A percentile compares a stretch with the other conserved stretches of the same genome.
Evolutionary conservation across 2,888 invertebrate species (phyloP).

Genomic region (Proisotoma minuta): DNA sequence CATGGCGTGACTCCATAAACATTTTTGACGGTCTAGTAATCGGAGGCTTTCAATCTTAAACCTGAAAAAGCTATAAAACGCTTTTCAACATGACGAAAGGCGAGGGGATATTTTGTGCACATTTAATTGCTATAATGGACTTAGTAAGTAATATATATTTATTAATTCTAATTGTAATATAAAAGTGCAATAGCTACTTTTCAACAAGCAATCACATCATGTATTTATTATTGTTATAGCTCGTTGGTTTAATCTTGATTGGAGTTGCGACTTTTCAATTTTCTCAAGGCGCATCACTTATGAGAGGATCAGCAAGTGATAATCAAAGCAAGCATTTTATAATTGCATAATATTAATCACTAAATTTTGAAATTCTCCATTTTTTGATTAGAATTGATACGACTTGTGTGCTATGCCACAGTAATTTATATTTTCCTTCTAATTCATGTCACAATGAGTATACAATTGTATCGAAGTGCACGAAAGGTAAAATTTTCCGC

Average conservation of each 20-base stretch:
- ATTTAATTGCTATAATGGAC: slow-evolving; percentile 1
- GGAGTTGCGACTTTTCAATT: slow-evolving; percentile 27
- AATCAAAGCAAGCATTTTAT: slow-evolving; percentile 26
- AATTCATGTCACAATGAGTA: slow-evolving; percentile 35
- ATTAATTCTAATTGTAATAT: neutral
- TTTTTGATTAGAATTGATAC: slow-evolving; percentile 27
- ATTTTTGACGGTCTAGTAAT: too few relatives aligned
- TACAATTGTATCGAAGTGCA: slow-evolving; percentile 26
- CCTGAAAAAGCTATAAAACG: too few relatives aligned
- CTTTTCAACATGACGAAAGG: too few relatives aligned
- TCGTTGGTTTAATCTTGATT: slow-evolving; percentile 22
- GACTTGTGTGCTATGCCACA: slow-evolving; percentile 29
- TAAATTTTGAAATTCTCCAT: neutral
- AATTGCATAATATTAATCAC: neutral
- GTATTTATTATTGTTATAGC: slow-evolving; percentile 4
- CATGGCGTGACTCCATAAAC: too few relatives aligned
- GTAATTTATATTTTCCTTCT: slow-evolving; percentile 30
- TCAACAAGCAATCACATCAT: too few relatives aligned
- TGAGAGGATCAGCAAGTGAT: slow-evolving; percentile 21
- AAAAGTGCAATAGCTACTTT: too few relatives aligned
- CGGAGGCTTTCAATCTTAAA: too few relatives aligned
- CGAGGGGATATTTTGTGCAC: neutral
- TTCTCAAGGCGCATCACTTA: slow-evolving; percentile 25
- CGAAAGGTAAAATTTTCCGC: slow-evolving; percentile 23
- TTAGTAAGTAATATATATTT: slow-evolving; percentile 7